A percentile compares a stretch with the other conserved stretches of the same genome.
phyloP scores from a whole-genome alignment of 2,113 vertebrate genomes.

The Indri indri region DNA sequence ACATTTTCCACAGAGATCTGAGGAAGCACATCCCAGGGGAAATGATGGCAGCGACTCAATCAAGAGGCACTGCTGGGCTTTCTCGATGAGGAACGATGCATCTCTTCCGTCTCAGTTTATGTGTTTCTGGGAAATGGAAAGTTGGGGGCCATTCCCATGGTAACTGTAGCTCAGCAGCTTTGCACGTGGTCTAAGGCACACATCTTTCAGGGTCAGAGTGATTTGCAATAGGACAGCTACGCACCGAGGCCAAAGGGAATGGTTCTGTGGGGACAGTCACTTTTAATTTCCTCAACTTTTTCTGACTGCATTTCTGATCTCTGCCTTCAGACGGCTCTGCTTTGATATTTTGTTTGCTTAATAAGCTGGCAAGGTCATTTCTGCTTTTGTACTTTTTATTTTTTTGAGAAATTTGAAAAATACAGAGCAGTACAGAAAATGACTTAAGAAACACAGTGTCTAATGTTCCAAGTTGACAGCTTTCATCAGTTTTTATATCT shows the following conservation, averaged over 20 bases:
- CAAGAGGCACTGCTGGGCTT: neutral
- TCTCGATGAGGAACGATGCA: fast-evolving
- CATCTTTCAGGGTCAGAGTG: neutral
- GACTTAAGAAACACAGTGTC: neutral
- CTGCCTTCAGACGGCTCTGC: neutral
- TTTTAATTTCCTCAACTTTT: neutral
- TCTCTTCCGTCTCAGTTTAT: neutral
- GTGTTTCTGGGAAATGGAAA: neutral
- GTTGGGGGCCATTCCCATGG: neutral
- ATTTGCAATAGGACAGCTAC: neutral
- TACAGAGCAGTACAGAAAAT: neutral
- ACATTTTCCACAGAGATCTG: neutral
- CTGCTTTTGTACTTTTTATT: neutral
- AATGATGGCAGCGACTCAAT: fast-evolving
- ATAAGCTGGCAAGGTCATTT: neutral
- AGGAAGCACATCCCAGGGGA: neutral
- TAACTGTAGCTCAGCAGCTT: neutral
- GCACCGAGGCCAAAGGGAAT: neutral
- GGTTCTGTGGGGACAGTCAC: neutral
- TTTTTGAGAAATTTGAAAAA: conserved; percentile 33
- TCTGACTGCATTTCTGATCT: neutral
- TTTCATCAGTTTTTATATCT: neutral
- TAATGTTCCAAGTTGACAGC: neutral
- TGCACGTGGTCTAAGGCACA: neutral
- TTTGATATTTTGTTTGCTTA: conserved; percentile 34